These are phyloP conservation scores for Rachycentron canadum DNA, from an alignment of 2,797 vertebrate species.

Conservation along the genomic window DNA sequence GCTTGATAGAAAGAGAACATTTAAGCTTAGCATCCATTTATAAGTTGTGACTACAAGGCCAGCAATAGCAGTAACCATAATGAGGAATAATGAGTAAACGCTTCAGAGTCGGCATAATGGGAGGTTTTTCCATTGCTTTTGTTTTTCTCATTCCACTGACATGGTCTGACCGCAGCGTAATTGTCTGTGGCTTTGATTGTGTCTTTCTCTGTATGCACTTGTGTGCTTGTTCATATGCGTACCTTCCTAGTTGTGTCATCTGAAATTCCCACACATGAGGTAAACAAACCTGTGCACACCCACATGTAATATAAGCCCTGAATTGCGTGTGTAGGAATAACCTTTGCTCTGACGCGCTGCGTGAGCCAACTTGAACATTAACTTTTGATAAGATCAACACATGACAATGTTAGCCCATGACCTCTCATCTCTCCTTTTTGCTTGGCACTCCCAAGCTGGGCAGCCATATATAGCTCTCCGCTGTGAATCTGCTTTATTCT, in stretches of 20 bases:
- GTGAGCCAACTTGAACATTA: conserved; percentile 32
- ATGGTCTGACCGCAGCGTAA: not conserved
- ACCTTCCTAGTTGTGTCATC: conserved; percentile 41
- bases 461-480: conserved; percentile 2
- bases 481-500: not conserved
- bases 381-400: conserved; percentile 41
- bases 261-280: conserved; percentile 53
- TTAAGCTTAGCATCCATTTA: conserved; percentile 3
- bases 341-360: conserved; percentile 24
- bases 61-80: not conserved
- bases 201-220: not conserved
- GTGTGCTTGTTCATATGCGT: conserved; percentile 1
- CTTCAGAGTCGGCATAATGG: not conserved
- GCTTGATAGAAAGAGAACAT: conserved; percentile 13
- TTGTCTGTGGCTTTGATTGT: conserved; percentile 4
- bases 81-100: conserved; percentile 17
- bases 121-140: not conserved
- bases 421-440: conserved; percentile 27
- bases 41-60: conserved; percentile 5
- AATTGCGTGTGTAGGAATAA: conserved; percentile 39
- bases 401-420: conserved; percentile 33
- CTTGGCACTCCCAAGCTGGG: not conserved
- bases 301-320: conserved; percentile 43
- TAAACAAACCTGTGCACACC: conserved; percentile 45
- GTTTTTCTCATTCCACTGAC: conserved; percentile 1